phyloP scores from a whole-genome alignment of 2,888 invertebrate species.

The Spodoptera exigua region DNA sequence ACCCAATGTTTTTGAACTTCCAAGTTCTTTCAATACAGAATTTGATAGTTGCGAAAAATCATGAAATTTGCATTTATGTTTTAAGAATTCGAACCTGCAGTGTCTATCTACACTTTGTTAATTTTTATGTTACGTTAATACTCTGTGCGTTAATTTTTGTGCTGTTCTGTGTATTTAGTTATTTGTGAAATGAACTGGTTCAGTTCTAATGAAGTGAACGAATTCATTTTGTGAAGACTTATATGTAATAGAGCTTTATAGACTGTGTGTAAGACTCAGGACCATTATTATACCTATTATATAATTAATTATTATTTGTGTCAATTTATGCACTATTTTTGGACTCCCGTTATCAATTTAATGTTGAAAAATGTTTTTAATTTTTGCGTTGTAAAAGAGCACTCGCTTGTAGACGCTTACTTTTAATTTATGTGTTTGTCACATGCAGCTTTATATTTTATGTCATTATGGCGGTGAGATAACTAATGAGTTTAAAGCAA shows the following conservation, averaged over 20 bases:
- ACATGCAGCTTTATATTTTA: constrained; percentile 63
- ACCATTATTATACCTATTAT: constrained; percentile 75
- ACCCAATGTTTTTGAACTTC: constrained; percentile 40
- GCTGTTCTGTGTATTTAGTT: constrained; percentile 83
- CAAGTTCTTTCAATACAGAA: constrained; percentile 45
- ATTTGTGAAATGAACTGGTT: constrained; percentile 72
- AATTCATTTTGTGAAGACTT: constrained; percentile 74
- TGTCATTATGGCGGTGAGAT: constrained; percentile 56
- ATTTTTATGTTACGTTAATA: constrained; percentile 75
- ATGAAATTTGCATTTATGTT: constrained; percentile 77
- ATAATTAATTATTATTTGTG: constrained; percentile 71
- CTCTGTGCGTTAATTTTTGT: constrained; percentile 83
- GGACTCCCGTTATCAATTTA: constrained; percentile 67
- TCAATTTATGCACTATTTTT: constrained; percentile 79
- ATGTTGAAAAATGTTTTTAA: constrained; percentile 74
- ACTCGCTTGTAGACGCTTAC: constrained; percentile 85
- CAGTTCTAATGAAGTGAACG: constrained; percentile 57
- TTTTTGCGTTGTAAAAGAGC: constrained; percentile 76
- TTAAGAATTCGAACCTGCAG: constrained; percentile 80
- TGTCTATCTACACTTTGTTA: constrained; percentile 70
- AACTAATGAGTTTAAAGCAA: constrained; percentile 33
- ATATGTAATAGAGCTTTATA: constrained; percentile 85
- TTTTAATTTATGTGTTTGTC: constrained; percentile 67
- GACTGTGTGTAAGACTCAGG: constrained; percentile 86
- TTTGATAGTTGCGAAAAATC: constrained; percentile 58